Percentiles rank a stretch among this genome's conserved stretches.
phyloP scores from a whole-genome alignment of 1,140 invertebrate genomes.

The Macrobrachium rosenbergii region DNA sequence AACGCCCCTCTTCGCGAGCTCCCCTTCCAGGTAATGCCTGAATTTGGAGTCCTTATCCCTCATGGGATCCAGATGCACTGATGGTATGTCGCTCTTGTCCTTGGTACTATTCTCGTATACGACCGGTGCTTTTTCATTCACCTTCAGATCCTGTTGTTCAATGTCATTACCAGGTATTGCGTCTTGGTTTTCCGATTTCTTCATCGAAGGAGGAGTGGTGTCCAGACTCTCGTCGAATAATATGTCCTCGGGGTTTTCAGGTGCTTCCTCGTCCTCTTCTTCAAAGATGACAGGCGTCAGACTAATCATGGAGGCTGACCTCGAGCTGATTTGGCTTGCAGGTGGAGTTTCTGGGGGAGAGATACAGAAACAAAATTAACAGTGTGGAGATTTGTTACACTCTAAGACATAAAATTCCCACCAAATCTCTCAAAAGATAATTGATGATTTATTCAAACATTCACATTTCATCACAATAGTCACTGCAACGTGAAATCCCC shows the following conservation, averaged over 20 bases:
- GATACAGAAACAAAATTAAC: not conserved
- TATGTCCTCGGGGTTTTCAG: not conserved
- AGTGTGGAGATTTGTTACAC: not conserved
- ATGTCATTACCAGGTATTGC: not conserved
- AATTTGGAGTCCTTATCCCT: not conserved
- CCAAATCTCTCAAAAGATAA: not conserved
- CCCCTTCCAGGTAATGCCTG: too few species aligned
- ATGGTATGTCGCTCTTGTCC: not conserved
- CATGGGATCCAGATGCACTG: not conserved
- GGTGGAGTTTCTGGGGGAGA: not conserved
- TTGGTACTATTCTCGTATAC: too few species aligned
- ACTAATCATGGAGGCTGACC: conserved; percentile 43
- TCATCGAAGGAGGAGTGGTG: not conserved
- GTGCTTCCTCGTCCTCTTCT: conserved; percentile 39
- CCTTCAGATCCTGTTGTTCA: not conserved
- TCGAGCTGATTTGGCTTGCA: conserved; percentile 33
- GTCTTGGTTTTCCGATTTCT: not conserved
- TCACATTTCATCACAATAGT: too few species aligned
- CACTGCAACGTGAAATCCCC: too few species aligned
- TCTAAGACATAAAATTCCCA: not conserved
- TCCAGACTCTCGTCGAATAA: conserved; percentile 5
- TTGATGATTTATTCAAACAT: too few species aligned
- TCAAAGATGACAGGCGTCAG: conserved; percentile 45
- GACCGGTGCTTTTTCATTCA: not conserved
- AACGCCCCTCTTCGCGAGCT: too few species aligned